phyloP scores from a whole-genome alignment of 2,888 invertebrate species.

The Scelioninae gen. 1 region DNA sequence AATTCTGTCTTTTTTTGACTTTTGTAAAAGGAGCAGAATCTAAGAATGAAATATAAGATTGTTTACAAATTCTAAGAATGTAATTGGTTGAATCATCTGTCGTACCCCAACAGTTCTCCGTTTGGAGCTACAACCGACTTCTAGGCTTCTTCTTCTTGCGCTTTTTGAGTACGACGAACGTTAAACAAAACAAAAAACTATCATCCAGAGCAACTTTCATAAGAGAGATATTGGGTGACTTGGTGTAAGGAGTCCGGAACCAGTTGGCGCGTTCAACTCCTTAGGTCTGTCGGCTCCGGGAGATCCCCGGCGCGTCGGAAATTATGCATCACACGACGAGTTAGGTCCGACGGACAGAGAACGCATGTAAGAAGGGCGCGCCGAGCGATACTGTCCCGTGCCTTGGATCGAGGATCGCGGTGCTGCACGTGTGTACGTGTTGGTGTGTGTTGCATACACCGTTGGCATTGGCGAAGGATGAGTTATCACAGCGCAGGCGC shows the following conservation, averaged over 20 bases:
- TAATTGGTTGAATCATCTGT: background rate
- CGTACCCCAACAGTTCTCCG: slow-evolving; percentile 16
- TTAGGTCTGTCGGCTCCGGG: slow-evolving; percentile 16
- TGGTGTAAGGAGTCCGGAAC: background rate
- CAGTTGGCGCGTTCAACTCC: background rate
- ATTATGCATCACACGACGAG: slow-evolving; percentile 41
- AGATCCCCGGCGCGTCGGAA: slow-evolving; percentile 37
- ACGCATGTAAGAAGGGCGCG: slow-evolving; percentile 57
- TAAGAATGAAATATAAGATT: too few species aligned
- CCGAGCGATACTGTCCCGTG: slow-evolving; percentile 55
- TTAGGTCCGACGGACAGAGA: slow-evolving; percentile 3
- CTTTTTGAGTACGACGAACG: slow-evolving; percentile 27
- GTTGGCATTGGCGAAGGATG: too few species aligned
- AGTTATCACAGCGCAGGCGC: too few species aligned
- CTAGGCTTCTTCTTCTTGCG: slow-evolving; percentile 35
- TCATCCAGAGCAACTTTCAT: slow-evolving; percentile 34
- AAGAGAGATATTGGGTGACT: slow-evolving; percentile 8
- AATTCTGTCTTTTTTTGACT: too few species aligned
- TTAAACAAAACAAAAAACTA: slow-evolving; percentile 38
- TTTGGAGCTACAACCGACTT: slow-evolving; percentile 1
- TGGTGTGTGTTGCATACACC: too few species aligned
- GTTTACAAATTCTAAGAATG: too few species aligned
- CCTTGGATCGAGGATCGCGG: too few species aligned
- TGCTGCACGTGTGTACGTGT: too few species aligned
- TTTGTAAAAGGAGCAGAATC: too few species aligned